These are phyloP conservation scores for Sebastiscus albofasciatus DNA, from an alignment of 2,797 vertebrate genomes.

Conservation along the genomic window DNA sequence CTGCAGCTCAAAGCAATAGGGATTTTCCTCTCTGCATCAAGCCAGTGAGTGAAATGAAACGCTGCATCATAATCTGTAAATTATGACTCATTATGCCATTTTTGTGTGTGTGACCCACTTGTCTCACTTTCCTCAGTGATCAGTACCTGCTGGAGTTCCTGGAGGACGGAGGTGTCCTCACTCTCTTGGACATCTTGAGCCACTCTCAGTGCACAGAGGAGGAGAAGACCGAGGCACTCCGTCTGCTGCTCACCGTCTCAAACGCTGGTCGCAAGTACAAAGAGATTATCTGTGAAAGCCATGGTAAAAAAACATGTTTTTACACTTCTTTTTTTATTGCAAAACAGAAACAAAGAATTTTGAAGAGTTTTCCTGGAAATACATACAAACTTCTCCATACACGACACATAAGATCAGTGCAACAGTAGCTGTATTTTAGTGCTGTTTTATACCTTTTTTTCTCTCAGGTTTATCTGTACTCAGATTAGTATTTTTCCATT, in stretches of 20 bases:
- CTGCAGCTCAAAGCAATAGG: slow-evolving; percentile 85
- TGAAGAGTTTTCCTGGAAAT: not conserved
- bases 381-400: not conserved
- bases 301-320: slow-evolving; percentile 48
- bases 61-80: not conserved
- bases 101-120: not conserved
- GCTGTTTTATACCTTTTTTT: not conserved
- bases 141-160: slow-evolving; percentile 88
- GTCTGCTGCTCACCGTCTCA: slow-evolving; percentile 83
- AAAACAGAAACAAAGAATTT: too few species aligned
- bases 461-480: not conserved
- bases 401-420: not conserved
- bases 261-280: slow-evolving; percentile 85
- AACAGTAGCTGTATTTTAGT: not conserved
- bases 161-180: slow-evolving; percentile 85
- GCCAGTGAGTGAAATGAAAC: slow-evolving; percentile 80
- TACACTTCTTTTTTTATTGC: not conserved
- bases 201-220: slow-evolving; percentile 80
- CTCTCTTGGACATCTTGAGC: slow-evolving; percentile 86
- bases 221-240: slow-evolving; percentile 83
- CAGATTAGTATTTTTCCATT: not conserved
- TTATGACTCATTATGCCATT: not conserved
- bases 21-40: slow-evolving; percentile 87
- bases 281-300: slow-evolving; percentile 90
- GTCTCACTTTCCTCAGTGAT: slow-evolving; percentile 70